Evolutionary conservation across 1,140 invertebrate genomes (phyloP), one percentile per base, ranked within the genome.

Genomic region (Macrostomum lignano): DNA sequence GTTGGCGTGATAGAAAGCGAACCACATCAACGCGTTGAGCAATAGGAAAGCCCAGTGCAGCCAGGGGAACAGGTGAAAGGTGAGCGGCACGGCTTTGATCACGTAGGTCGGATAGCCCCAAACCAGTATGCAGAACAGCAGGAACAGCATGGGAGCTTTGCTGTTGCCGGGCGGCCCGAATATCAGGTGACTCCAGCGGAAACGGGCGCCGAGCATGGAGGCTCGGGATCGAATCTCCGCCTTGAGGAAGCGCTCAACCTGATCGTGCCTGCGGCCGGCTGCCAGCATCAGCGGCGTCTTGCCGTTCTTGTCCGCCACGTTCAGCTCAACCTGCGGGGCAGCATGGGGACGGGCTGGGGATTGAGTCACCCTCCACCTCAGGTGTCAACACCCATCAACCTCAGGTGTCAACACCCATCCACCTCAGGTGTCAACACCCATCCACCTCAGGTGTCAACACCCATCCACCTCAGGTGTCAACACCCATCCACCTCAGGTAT

Each of bases 71-170:
- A 73, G 74, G 65, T 74, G 55, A 28, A 63, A 21, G 15, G 25
- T 15, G 26, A 30, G 34, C 14, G 28, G 13, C 17, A 26, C 19
- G 34, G 73, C 70, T 52, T 71, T 68, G 30, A 79, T 66, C 41
- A 82, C 61, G 50, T 82, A 84, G 73, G 82, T 78, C 1, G 78
- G 77, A 51, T 84, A 84, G 14, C 73, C 75, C 75, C 75, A 82
- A 2, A 78, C 56, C 3, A 82, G 54, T 4, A 81, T 70, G 3
- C 73, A 79, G 24, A 72, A 65, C 39, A 81, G 58, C 43, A 81
- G 78, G 39, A 84, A 68, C 10, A 82, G 51, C 2, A 82, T 49
- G 1, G 77, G 75, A 22, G 71, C 71, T 62, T 82, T 84, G 3
- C 73, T 76, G 44, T 79, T 72, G 1, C 75, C 76, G 7, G 74